Conservation (phyloP, 2,888 invertebrate genomes). For the Synanthedon tipuliformis region DNA sequence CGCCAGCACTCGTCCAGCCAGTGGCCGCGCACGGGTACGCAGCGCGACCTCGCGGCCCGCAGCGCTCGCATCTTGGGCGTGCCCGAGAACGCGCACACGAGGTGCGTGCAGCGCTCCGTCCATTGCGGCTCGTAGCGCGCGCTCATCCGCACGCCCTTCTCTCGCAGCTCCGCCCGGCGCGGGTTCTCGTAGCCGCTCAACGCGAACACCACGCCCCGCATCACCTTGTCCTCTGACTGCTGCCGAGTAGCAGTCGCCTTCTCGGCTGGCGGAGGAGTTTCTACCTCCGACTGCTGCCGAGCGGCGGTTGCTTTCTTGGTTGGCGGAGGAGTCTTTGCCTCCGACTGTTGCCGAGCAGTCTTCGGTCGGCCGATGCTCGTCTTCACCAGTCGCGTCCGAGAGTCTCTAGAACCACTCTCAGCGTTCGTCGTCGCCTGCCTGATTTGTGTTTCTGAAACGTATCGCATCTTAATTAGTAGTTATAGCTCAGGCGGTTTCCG, state of each 20-base stretch:
- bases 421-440: conserved; percentile 48
- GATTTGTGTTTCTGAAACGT: conserved; percentile 44
- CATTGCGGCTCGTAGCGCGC: conserved; percentile 83
- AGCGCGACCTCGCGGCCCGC: conserved; percentile 63
- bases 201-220: conserved; percentile 79
- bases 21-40: conserved; percentile 74
- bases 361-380: conserved; percentile 25
- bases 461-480: too few species aligned
- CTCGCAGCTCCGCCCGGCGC: conserved; percentile 74
- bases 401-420: conserved; percentile 35
- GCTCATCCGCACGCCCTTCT: conserved; percentile 80
- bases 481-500: too few species aligned
- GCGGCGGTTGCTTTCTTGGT: background rate
- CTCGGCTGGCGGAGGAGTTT: conserved; percentile 1
- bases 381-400: conserved; percentile 36
- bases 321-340: background rate
- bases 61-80: conserved; percentile 89
- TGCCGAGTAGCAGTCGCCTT: background rate
- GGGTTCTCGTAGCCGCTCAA: conserved; percentile 92
- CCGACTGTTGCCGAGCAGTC: background rate
- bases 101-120: conserved; percentile 81
- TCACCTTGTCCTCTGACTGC: conserved; percentile 6
- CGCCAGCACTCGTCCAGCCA: conserved; percentile 79
- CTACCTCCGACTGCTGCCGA: background rate
- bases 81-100: conserved; percentile 91